phyloP scores from a whole-genome alignment of 2,113 vertebrate genomes.

The Erinaceus europaeus region DNA sequence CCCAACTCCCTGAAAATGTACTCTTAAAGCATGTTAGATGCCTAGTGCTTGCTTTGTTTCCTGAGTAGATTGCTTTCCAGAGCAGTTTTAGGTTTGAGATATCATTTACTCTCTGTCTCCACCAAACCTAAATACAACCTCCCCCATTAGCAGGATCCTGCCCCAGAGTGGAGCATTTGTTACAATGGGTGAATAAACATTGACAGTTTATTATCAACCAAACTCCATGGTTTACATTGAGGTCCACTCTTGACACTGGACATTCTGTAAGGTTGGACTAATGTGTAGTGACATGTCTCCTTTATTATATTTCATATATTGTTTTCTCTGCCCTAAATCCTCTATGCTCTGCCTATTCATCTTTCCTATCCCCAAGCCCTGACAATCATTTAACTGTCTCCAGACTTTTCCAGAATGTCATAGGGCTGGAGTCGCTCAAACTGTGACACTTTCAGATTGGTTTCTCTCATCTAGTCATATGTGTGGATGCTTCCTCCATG shows the following conservation, averaged over 20 bases:
- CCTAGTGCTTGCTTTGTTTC: neutral
- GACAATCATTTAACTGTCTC: neutral
- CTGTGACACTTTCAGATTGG: neutral
- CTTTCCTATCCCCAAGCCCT: neutral
- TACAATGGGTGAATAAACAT: neutral
- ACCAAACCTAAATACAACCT: neutral
- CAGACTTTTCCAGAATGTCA: neutral
- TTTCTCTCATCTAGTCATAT: neutral
- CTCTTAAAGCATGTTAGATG: neutral
- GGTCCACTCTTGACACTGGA: neutral
- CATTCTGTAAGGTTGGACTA: neutral
- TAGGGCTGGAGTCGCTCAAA: neutral
- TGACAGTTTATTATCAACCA: neutral
- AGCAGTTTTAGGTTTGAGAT: slow-evolving; percentile 6
- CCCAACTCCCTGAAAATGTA: too few relatives aligned
- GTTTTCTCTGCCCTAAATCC: neutral
- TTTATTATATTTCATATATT: neutral
- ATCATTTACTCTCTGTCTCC: neutral
- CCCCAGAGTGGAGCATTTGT: neutral
- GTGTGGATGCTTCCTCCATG: neutral
- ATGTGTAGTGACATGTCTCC: neutral
- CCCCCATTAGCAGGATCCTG: neutral
- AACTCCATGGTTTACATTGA: neutral
- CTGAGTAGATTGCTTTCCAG: neutral
- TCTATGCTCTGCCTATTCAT: neutral